phyloP scores from a whole-genome alignment of 2,113 vertebrate genomes.

The Picathartes gymnocephalus region DNA sequence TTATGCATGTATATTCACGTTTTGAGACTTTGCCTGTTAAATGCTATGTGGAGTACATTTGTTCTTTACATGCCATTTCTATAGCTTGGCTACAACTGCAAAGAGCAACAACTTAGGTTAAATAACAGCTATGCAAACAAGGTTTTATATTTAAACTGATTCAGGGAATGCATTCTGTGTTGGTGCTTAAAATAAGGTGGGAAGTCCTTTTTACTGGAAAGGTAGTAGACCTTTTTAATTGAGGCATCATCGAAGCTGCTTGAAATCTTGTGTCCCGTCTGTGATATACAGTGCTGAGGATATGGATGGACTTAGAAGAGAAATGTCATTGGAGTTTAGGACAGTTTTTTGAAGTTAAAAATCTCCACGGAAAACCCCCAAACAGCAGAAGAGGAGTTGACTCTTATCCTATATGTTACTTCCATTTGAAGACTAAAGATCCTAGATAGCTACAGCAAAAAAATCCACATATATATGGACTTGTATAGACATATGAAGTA shows the following conservation, averaged over 20 bases:
- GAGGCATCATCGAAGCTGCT: background rate
- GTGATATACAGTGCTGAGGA: background rate
- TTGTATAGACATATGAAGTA: background rate
- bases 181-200: background rate
- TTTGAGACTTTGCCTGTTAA: background rate
- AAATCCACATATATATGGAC: background rate
- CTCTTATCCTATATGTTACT: background rate
- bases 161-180: background rate
- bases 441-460: background rate
- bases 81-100: background rate
- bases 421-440: background rate
- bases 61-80: background rate
- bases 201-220: background rate
- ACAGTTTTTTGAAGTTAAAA: background rate
- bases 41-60: fast-evolving
- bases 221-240: background rate
- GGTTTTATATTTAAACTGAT: background rate
- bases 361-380: background rate
- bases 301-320: background rate
- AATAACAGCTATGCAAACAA: background rate
- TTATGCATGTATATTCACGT: background rate
- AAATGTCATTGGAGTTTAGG: background rate
- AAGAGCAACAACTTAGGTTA: background rate
- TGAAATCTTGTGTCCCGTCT: background rate
- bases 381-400: background rate